A percentile compares a stretch with the other conserved stretches of the same genome.
phyloP scores from a whole-genome alignment of 2,113 vertebrate genomes.

The Delphinapterus leucas region DNA sequence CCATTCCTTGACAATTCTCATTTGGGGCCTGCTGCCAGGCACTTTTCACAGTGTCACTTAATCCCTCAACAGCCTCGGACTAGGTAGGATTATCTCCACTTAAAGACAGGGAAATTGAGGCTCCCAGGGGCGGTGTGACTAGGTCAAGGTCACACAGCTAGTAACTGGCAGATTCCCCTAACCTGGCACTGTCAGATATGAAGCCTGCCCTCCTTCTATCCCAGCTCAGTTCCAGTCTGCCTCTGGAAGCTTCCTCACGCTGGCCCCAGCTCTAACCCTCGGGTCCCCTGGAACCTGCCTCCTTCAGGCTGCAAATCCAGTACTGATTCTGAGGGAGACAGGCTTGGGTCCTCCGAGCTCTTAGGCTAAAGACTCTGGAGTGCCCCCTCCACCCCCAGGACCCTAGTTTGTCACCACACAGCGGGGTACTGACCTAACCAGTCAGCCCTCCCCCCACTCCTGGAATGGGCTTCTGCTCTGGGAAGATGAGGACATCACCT shows the following conservation, averaged over 20 bases:
- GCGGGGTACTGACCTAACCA: background rate
- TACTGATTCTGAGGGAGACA: background rate
- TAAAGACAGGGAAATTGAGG: background rate
- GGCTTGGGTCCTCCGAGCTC: background rate
- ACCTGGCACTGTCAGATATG: too few relatives aligned
- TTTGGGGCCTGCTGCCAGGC: background rate
- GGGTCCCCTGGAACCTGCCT: too few relatives aligned
- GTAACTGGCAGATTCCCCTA: background rate
- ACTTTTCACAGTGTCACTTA: background rate
- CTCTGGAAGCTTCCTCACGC: background rate
- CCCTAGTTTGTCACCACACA: background rate
- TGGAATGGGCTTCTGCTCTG: background rate
- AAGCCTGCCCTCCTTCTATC: background rate
- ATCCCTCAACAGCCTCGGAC: background rate
- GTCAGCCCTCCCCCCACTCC: background rate
- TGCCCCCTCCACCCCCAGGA: background rate
- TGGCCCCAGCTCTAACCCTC: background rate
- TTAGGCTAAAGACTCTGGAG: background rate
- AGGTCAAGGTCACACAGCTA: background rate
- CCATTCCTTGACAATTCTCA: background rate
- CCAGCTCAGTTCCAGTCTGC: background rate
- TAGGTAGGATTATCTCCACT: background rate
- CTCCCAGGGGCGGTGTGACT: background rate
- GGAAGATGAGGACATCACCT: background rate
- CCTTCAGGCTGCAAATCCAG: background rate